Conservation (phyloP, 2,888 invertebrate species). For the Litoditis marina region DNA sequence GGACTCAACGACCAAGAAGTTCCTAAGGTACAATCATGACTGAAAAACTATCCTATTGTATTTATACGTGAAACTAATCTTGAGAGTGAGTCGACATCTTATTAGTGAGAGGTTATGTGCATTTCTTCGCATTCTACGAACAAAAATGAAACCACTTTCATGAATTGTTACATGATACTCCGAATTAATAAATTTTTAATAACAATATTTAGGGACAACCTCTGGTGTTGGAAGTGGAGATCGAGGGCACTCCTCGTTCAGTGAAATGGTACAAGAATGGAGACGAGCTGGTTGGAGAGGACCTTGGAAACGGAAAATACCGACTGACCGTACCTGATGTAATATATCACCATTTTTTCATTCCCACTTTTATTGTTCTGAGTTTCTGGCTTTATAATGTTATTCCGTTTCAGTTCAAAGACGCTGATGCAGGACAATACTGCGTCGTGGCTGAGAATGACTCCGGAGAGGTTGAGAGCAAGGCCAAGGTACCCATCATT, state of each 20-base stretch:
- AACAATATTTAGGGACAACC: conserved; percentile 77
- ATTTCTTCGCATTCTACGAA: too few relatives aligned
- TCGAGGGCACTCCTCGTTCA: conserved; percentile 68
- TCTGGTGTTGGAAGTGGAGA: conserved; percentile 61
- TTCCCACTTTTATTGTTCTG: too few relatives aligned
- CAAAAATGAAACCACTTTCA: too few relatives aligned
- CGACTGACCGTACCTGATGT: conserved; percentile 53
- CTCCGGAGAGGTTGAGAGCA: conserved; percentile 57
- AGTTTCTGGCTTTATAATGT: too few relatives aligned
- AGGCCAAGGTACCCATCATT: conserved; percentile 45
- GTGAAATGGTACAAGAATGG: conserved; percentile 74
- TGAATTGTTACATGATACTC: too few relatives aligned
- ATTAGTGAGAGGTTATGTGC: neutral
- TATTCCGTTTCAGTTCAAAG: conserved; percentile 26
- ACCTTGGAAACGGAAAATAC: conserved; percentile 55
- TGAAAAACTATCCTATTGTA: too few relatives aligned
- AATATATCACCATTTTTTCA: neutral
- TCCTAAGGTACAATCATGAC: conserved; percentile 54
- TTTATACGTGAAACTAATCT: conserved; percentile 53
- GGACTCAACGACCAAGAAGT: conserved; percentile 60
- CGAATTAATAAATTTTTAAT: too few relatives aligned
- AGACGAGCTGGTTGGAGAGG: conserved; percentile 47
- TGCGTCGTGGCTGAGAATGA: conserved; percentile 60
- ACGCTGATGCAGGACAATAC: conserved; percentile 61
- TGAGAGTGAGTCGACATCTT: conserved; percentile 44